Percentiles rank a stretch among this genome's conserved stretches.
These are phyloP conservation scores for Eupithecia abbreviata DNA, from an alignment of 2,888 invertebrate species.

Conservation along the genomic window DNA sequence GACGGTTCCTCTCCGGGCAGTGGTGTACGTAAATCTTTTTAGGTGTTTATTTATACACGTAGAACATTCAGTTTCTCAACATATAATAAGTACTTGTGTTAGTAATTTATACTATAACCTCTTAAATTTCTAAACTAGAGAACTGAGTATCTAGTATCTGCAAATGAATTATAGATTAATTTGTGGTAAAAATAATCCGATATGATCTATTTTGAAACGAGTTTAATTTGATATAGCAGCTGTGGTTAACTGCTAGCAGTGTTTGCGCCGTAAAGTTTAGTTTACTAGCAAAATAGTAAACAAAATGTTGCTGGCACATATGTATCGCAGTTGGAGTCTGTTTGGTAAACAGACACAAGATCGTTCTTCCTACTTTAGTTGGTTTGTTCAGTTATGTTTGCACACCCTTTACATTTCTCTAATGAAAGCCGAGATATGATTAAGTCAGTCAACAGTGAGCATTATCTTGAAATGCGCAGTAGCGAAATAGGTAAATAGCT, in stretches of 20 bases:
- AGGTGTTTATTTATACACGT: background rate
- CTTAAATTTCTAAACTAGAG: background rate
- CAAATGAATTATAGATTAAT: background rate
- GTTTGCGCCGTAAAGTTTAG: conserved; percentile 42
- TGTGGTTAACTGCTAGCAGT: conserved; percentile 32
- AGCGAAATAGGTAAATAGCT: conserved; percentile 41
- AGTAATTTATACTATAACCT: background rate
- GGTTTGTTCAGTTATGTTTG: conserved; percentile 49
- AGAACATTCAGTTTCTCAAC: background rate
- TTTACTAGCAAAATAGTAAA: conserved; percentile 54
- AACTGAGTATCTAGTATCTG: background rate
- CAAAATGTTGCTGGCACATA: conserved; percentile 62
- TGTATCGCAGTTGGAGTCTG: conserved; percentile 65
- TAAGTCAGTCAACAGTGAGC: conserved; percentile 52
- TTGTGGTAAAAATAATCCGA: conserved; percentile 23
- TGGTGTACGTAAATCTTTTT: background rate
- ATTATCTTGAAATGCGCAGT: conserved; percentile 57
- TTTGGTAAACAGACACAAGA: conserved; percentile 64
- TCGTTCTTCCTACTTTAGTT: conserved; percentile 44
- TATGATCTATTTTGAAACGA: conserved; percentile 21
- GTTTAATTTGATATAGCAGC: conserved; percentile 26
- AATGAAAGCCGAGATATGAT: conserved; percentile 57
- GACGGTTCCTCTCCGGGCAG: background rate
- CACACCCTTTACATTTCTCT: conserved; percentile 52
- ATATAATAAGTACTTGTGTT: background rate